Percentiles rank a stretch among this genome's conserved stretches.
Evolutionary conservation across 2,797 vertebrate genomes (phyloP).

Genomic region (Takifugu ocellatus): DNA sequence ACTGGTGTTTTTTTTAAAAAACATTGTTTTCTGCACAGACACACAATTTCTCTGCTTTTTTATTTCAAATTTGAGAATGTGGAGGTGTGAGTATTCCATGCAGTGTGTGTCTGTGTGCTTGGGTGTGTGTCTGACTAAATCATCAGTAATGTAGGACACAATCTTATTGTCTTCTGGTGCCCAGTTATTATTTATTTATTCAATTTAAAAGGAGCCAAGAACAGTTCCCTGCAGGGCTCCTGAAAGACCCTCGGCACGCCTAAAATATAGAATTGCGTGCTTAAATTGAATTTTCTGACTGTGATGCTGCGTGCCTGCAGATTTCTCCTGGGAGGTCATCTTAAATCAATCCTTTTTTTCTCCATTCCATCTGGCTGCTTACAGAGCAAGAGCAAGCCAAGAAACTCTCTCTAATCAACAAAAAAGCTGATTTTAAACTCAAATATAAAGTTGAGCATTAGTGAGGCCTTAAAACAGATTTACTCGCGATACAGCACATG

Average conservation of each 20-base stretch:
- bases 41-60: too few species aligned
- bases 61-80: constrained; percentile 6
- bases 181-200: constrained; percentile 54
- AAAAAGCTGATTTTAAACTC: constrained; percentile 19
- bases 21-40: too few species aligned
- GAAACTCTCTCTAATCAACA: constrained; percentile 25
- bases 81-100: background rate
- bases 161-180: constrained; percentile 27
- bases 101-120: background rate
- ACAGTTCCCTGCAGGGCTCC: constrained; percentile 42
- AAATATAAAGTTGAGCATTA: constrained; percentile 16
- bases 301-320: constrained; percentile 34
- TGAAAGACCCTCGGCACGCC: constrained; percentile 27
- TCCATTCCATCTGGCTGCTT: constrained; percentile 31
- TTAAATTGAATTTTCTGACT: constrained; percentile 52
- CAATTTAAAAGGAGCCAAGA: constrained; percentile 34
- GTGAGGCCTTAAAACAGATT: background rate
- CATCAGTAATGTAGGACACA: constrained; percentile 16
- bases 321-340: constrained; percentile 39
- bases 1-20: too few species aligned
- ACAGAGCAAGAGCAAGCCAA: constrained; percentile 1
- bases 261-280: constrained; percentile 34
- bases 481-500: constrained; percentile 15
- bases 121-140: constrained; percentile 10
- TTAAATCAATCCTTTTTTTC: constrained; percentile 32